Conservation (phyloP, 2,888 invertebrate species). For the Tetropium fuscum region DNA sequence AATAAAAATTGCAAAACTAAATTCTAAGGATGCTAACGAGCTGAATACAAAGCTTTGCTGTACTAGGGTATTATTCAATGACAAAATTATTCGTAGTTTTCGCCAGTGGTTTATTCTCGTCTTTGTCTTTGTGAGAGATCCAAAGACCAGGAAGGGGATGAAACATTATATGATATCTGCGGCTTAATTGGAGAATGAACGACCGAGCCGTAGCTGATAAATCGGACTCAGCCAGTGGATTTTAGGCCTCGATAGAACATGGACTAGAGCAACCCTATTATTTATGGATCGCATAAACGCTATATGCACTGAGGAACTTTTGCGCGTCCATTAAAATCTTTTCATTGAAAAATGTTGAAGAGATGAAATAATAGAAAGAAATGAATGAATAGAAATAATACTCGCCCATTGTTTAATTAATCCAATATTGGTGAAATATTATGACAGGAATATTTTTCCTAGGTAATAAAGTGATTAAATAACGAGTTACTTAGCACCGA, state of each 20-base stretch:
- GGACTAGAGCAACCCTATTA: background rate
- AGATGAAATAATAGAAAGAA: too few relatives aligned
- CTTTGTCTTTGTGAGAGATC: background rate
- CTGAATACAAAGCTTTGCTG: conserved; percentile 18
- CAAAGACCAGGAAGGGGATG: background rate
- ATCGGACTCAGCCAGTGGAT: conserved; percentile 9
- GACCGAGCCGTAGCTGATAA: conserved; percentile 4
- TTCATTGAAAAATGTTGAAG: too few relatives aligned
- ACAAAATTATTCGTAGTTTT: conserved; percentile 8
- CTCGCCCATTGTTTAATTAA: too few relatives aligned
- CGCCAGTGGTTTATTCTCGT: conserved; percentile 1
- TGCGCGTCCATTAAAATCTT: background rate
- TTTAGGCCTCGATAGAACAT: background rate
- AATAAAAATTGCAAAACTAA: conserved; percentile 13
- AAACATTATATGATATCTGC: background rate
- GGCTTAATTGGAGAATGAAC: conserved; percentile 11
- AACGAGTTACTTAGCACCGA: too few relatives aligned
- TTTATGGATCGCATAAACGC: conserved; percentile 13
- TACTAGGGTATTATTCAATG: conserved; percentile 8
- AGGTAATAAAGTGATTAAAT: too few relatives aligned
- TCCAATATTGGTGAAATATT: too few relatives aligned
- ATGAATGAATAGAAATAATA: too few relatives aligned
- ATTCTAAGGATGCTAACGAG: conserved; percentile 17
- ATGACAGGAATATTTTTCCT: too few relatives aligned
- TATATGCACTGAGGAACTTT: background rate